Percentiles rank a stretch among this genome's conserved stretches.
Conservation (phyloP, 2,797 vertebrate species). For the Uromys caudimaculatus region DNA sequence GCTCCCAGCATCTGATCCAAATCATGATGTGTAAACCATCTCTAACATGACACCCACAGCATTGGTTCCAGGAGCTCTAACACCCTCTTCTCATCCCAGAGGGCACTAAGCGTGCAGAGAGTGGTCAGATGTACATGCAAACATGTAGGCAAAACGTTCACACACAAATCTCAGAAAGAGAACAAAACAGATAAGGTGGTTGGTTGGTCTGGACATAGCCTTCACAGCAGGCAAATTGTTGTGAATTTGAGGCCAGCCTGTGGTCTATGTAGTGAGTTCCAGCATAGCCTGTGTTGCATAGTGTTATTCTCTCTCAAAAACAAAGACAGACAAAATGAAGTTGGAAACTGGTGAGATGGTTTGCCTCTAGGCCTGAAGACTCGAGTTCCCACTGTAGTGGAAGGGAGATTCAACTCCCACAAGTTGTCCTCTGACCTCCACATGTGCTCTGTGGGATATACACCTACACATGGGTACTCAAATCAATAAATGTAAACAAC, state of each 20-base stretch:
- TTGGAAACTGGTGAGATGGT: neutral
- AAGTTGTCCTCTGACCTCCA: neutral
- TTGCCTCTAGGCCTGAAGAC: neutral
- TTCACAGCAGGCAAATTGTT: neutral
- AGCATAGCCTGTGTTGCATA: neutral
- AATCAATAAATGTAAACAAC: neutral
- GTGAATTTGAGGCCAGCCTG: neutral
- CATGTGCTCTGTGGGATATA: too few species aligned
- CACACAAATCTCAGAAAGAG: neutral
- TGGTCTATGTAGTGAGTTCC: neutral
- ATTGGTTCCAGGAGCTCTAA: neutral
- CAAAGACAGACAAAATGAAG: neutral
- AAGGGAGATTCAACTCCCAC: neutral
- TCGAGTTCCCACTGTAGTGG: neutral
- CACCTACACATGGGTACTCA: neutral
- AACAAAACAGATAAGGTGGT: neutral
- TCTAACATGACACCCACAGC: neutral
- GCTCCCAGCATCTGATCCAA: too few species aligned
- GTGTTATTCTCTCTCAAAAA: neutral
- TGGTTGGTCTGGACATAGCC: neutral
- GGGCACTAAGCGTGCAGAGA: neutral
- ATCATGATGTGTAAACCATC: too few species aligned
- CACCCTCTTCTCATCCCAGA: neutral
- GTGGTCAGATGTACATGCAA: neutral
- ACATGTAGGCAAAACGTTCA: neutral